These are phyloP conservation scores for Sycophaga agraensis DNA, from an alignment of 1,140 invertebrate species.

Conservation along the genomic window DNA sequence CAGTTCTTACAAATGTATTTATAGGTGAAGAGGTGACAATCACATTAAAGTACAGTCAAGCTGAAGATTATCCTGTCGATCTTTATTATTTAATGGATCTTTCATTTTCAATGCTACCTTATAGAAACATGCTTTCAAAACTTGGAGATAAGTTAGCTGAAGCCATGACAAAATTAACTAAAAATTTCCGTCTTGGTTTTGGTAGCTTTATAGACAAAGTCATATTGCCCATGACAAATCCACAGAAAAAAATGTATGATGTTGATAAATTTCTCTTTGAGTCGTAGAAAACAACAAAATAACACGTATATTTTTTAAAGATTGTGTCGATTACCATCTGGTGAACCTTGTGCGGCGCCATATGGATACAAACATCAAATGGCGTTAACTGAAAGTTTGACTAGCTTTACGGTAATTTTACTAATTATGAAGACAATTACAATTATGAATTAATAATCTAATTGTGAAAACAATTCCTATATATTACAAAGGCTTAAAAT, in stretches of 20 bases:
- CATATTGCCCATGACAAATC: conserved; percentile 75
- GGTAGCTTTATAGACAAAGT: conserved; percentile 91
- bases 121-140: conserved; percentile 67
- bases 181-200: conserved; percentile 80
- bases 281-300: too few relatives aligned
- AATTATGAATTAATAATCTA: too few relatives aligned
- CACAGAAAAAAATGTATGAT: conserved; percentile 57
- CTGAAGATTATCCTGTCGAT: conserved; percentile 84
- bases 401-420: conserved; percentile 61
- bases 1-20: neutral
- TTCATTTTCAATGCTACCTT: conserved; percentile 76
- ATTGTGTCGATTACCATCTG: conserved; percentile 55
- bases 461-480: too few relatives aligned
- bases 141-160: conserved; percentile 67
- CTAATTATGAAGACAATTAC: too few relatives aligned
- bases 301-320: too few relatives aligned
- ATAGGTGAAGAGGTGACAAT: conserved; percentile 39
- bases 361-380: conserved; percentile 74
- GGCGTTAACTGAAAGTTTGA: conserved; percentile 63
- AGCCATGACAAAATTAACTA: conserved; percentile 76
- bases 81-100: conserved; percentile 88
- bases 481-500: too few relatives aligned
- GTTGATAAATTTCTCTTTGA: too few relatives aligned
- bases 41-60: conserved; percentile 58
- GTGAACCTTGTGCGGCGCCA: conserved; percentile 60